Evolutionary conservation across 2,113 vertebrate species (phyloP).

Genomic region (Marcusenius ussheri): DNA sequence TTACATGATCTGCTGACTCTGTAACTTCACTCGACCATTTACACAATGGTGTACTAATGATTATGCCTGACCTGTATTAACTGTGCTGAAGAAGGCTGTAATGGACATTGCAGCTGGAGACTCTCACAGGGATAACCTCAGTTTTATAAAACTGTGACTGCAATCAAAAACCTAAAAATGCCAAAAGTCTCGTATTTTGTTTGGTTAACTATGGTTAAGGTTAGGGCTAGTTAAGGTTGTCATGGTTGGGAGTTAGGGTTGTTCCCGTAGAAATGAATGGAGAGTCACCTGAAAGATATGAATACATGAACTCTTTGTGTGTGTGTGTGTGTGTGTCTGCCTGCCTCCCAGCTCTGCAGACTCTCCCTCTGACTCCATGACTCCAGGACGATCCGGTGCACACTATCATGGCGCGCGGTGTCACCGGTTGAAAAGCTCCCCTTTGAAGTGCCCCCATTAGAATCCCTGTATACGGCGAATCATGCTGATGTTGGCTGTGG

Average conservation of each 20-base stretch:
- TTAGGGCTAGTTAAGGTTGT: not conserved
- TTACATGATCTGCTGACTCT: slow-evolving; percentile 57
- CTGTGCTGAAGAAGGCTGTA: not conserved
- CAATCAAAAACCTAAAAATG: not conserved
- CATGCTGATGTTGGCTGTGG: not conserved
- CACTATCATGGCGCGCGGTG: not conserved
- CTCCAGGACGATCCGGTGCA: no score
- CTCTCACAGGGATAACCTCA: not conserved
- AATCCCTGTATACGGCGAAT: not conserved
- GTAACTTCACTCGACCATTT: slow-evolving; percentile 41
- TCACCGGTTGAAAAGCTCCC: not conserved
- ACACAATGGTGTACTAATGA: slow-evolving; percentile 52
- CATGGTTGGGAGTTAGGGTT: not conserved
- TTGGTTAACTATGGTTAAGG: not conserved
- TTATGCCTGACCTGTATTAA: slow-evolving; percentile 19
- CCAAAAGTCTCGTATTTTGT: not conserved
- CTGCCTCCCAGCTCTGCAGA: not conserved
- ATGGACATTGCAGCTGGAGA: not conserved
- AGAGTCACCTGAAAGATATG: not conserved
- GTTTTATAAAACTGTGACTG: not conserved
- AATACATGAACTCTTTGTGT: not conserved
- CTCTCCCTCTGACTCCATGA: not conserved
- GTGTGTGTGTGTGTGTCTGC: not conserved
- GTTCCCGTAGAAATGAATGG: not conserved
- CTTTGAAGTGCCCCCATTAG: not conserved